Conservation (phyloP, 1,140 invertebrate species). For the Drosophila virilis region DNA sequence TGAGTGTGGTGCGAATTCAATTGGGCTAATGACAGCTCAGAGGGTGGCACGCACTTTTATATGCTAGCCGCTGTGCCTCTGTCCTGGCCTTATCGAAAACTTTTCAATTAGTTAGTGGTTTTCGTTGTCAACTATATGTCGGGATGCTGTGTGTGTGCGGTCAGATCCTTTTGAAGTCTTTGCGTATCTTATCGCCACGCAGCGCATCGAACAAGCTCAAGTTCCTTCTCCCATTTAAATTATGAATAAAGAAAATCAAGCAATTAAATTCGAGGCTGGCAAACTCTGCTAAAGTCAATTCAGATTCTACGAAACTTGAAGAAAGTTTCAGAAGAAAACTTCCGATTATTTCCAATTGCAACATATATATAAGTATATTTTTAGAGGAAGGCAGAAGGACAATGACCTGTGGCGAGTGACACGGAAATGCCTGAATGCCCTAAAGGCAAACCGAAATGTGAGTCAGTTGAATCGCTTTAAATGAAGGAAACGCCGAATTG, state of each 20-base stretch:
- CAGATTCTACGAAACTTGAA: no score
- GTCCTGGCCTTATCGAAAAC: conserved; percentile 18
- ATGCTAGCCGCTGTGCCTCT: background rate
- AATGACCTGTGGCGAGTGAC: background rate
- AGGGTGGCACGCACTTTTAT: conserved; percentile 12
- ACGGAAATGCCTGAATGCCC: conserved; percentile 33
- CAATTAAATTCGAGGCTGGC: no score
- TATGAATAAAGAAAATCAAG: background rate
- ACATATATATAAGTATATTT: background rate
- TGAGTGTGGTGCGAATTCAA: background rate
- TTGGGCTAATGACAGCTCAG: background rate
- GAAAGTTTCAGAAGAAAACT: background rate
- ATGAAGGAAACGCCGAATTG: conserved; percentile 9
- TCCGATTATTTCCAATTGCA: background rate
- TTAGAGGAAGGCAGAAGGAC: background rate
- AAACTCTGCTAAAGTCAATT: no score
- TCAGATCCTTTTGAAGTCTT: conserved; percentile 29
- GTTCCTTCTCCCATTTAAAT: background rate
- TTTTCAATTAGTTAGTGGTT: conserved; percentile 6
- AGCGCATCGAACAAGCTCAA: background rate
- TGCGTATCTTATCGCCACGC: conserved; percentile 1
- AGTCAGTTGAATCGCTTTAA: conserved; percentile 9
- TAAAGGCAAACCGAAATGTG: conserved; percentile 22
- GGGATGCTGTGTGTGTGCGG: conserved; percentile 6
- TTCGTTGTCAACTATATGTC: background rate